Conservation (phyloP, 2,888 invertebrate genomes). For the Platycheirus albimanus region DNA sequence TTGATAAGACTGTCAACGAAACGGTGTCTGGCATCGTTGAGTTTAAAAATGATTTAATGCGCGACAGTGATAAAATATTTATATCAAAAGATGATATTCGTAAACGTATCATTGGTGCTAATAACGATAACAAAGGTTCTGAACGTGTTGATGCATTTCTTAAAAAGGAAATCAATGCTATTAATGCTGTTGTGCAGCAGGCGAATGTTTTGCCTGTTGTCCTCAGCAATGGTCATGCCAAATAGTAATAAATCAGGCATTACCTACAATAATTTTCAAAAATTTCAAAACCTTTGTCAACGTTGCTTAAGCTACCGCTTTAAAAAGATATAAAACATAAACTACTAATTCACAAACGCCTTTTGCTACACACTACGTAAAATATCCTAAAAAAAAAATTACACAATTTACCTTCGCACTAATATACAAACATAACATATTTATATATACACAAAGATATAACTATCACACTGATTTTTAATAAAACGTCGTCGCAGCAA, state of each 20-base stretch:
- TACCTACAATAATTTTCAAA: no score
- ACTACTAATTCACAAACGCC: conserved; percentile 30
- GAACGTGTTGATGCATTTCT: conserved; percentile 78
- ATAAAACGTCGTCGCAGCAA: conserved; percentile 24
- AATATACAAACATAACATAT: no score
- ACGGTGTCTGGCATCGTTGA: conserved; percentile 82
- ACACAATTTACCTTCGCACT: conserved; percentile 34
- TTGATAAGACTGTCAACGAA: conserved; percentile 83
- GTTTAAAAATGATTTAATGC: conserved; percentile 82
- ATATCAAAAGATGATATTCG: conserved; percentile 78
- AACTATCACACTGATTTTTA: conserved; percentile 30
- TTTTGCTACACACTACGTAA: conserved; percentile 26
- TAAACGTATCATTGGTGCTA: conserved; percentile 78
- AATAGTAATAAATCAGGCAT: conserved; percentile 77
- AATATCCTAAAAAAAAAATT: conserved; percentile 8
- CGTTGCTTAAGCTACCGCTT: conserved; percentile 32
- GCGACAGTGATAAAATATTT: conserved; percentile 77
- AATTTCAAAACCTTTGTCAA: conserved; percentile 3
- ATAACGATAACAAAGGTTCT: conserved; percentile 72
- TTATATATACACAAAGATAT: background rate
- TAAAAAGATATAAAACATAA: conserved; percentile 8
- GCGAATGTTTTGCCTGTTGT: conserved; percentile 82
- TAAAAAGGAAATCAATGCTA: conserved; percentile 82
- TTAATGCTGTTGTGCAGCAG: conserved; percentile 82
- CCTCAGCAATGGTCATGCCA: conserved; percentile 82